Percentiles rank a stretch among this genome's conserved stretches.
Evolutionary conservation across 2,113 vertebrate species (phyloP).

Genomic region (Mystacornis crossleyi): DNA sequence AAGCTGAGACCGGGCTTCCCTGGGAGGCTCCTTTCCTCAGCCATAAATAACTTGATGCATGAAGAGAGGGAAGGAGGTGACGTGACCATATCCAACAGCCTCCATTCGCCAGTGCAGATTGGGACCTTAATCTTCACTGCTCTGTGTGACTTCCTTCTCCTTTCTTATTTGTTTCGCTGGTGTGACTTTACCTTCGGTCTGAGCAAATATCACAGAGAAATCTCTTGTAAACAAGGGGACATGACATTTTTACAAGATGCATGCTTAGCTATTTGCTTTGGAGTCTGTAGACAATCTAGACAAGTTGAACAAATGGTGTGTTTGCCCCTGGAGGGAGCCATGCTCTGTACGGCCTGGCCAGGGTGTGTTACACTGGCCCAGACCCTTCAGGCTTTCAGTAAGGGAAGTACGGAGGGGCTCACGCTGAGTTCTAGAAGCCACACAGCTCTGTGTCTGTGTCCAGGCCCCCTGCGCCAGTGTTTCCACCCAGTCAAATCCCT

Average conservation of each 20-base stretch:
- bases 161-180: slow-evolving; percentile 32
- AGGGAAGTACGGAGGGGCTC: not conserved
- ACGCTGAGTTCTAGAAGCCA: not conserved
- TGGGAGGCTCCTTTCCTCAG: not conserved
- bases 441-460: not conserved
- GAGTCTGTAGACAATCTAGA: not conserved
- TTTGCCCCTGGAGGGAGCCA: not conserved
- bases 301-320: not conserved
- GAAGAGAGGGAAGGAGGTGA: not conserved
- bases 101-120: not conserved
- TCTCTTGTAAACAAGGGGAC: slow-evolving; percentile 48
- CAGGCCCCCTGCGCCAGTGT: not conserved
- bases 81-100: rapidly evolving
- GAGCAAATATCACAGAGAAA: slow-evolving; percentile 49
- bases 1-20: not conserved
- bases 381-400: not conserved
- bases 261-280: slow-evolving; percentile 55
- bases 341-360: not conserved
- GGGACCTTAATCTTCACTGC: slow-evolving; percentile 1
- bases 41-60: not conserved
- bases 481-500: not conserved
- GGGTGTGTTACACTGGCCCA: not conserved
- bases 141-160: slow-evolving; percentile 45
- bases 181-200: slow-evolving; percentile 56
- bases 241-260: slow-evolving; percentile 54